Percentiles rank a stretch among this genome's conserved stretches.
These are phyloP conservation scores for Protobothrops mucrosquamatus DNA, from an alignment of 2,113 vertebrate species.

Conservation along the genomic window DNA sequence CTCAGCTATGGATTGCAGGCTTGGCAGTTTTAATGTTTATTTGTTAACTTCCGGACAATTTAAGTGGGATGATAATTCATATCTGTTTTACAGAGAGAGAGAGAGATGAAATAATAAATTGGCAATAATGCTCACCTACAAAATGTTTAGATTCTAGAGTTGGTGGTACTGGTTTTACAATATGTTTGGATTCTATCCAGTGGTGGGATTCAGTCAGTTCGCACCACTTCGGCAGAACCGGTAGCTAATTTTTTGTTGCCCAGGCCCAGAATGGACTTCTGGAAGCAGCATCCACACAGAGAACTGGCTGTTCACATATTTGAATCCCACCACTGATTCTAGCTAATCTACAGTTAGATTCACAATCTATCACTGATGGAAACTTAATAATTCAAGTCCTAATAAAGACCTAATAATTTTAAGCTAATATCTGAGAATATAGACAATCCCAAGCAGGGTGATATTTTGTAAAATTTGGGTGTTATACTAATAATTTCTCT, in stretches of 20 bases:
- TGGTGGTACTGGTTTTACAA: not conserved
- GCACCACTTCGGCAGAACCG: too few relatives aligned
- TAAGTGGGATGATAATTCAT: slow-evolving; percentile 41
- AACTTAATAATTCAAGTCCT: not conserved
- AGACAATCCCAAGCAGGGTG: not conserved
- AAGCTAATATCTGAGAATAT: not conserved
- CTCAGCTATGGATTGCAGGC: slow-evolving; percentile 41
- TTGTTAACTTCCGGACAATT: slow-evolving; percentile 34
- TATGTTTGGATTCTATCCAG: not conserved
- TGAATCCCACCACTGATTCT: not conserved
- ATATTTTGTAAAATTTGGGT: not conserved
- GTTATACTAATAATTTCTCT: not conserved
- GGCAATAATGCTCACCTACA: slow-evolving; percentile 5
- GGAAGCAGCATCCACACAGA: too few relatives aligned
- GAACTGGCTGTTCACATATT: too few relatives aligned
- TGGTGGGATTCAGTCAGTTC: too few relatives aligned
- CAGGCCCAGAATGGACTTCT: too few relatives aligned
- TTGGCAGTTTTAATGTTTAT: slow-evolving; percentile 42
- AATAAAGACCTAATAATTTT: not conserved
- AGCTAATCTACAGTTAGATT: not conserved
- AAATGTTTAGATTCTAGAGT: not conserved
- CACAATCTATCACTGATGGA: not conserved
- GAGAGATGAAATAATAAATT: slow-evolving; percentile 9
- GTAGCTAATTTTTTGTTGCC: too few relatives aligned
- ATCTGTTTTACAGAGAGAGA: slow-evolving; percentile 32